These are phyloP conservation scores for Mungos mungo DNA, from an alignment of 2,113 vertebrate genomes.

Conservation along the genomic window DNA sequence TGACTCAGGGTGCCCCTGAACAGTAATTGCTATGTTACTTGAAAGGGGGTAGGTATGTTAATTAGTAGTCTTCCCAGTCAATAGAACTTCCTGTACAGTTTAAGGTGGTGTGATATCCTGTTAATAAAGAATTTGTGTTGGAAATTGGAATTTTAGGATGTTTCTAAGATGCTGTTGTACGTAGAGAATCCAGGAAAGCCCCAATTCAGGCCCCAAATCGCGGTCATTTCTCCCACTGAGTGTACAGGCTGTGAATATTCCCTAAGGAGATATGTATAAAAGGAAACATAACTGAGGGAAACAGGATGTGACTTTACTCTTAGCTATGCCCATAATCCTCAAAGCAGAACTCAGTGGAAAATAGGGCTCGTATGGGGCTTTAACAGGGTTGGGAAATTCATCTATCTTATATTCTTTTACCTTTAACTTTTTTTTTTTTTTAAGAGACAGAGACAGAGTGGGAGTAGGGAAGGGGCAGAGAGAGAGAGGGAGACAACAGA, in stretches of 20 bases:
- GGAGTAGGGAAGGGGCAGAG: too few relatives aligned
- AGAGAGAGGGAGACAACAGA: too few relatives aligned
- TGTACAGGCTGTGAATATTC: neutral
- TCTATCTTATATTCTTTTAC: neutral
- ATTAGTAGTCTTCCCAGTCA: neutral
- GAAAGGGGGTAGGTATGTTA: neutral
- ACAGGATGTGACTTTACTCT: neutral
- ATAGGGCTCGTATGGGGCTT: neutral
- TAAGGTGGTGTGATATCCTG: neutral
- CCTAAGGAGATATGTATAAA: neutral
- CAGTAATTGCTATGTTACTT: neutral
- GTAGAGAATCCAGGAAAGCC: neutral
- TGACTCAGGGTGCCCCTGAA: neutral
- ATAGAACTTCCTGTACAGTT: neutral
- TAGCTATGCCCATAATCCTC: neutral
- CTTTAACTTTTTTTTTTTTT: neutral
- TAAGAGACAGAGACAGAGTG: too few relatives aligned
- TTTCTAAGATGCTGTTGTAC: neutral
- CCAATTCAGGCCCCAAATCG: neutral
- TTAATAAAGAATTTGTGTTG: neutral
- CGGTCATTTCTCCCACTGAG: neutral
- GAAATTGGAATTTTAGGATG: neutral
- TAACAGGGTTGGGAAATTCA: neutral
- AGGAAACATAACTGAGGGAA: neutral
- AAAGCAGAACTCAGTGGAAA: neutral